These are phyloP conservation scores for Drosophila virilis DNA, from an alignment of 1,140 invertebrate species.

Conservation along the genomic window DNA sequence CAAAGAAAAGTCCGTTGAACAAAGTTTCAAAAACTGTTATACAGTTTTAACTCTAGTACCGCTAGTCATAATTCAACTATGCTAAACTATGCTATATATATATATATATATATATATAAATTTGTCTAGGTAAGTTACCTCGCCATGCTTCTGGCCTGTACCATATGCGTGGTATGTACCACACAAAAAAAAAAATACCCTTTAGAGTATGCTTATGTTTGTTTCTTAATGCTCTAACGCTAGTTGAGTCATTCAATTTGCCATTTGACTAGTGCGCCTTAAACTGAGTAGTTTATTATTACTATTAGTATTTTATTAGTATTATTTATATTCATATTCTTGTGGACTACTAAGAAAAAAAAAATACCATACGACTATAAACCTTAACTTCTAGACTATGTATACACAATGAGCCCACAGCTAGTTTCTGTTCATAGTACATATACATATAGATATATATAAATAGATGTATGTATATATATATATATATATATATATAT, in stretches of 20 bases:
- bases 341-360: slow-evolving; percentile 31
- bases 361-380: slow-evolving; percentile 23
- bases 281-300: slow-evolving; percentile 20
- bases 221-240: slow-evolving; percentile 23
- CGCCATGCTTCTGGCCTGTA: not conserved
- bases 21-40: slow-evolving; percentile 35
- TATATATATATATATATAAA: slow-evolving; percentile 2
- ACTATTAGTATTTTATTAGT: not conserved
- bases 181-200: not conserved
- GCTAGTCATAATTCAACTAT: slow-evolving; percentile 26
- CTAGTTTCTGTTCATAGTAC: slow-evolving; percentile 13
- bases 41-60: slow-evolving; percentile 40
- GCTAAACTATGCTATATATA: slow-evolving; percentile 2
- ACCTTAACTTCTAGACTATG: slow-evolving; percentile 8
- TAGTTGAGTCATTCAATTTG: slow-evolving; percentile 49
- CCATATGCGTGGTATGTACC: slow-evolving; percentile 20
- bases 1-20: slow-evolving; percentile 32
- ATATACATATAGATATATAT: slow-evolving; percentile 18
- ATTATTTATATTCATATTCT: not conserved
- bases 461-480: not conserved
- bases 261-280: slow-evolving; percentile 35
- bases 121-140: slow-evolving; percentile 1
- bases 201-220: slow-evolving; percentile 8
- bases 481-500: slow-evolving; percentile 16
- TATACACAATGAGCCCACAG: slow-evolving; percentile 30